Evolutionary conservation across 30 jellyfish, hydroid and myxozoan genomes (phyloP).

Genomic region (Catostylus mosaicus): DNA sequence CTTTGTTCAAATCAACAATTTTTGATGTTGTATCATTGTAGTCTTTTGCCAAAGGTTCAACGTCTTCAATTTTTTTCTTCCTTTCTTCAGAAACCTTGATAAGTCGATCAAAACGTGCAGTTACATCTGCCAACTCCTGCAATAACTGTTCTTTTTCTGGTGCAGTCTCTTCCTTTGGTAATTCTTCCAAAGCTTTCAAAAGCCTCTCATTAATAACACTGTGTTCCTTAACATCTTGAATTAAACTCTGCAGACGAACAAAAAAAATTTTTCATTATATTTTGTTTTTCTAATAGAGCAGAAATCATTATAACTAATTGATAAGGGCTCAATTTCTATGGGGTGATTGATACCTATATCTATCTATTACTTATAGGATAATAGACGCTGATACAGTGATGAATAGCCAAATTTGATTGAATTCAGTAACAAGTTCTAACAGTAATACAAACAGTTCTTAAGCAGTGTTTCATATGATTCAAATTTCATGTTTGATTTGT

Average conservation of each 20-base stretch:
- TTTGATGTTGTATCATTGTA: conserved; percentile 47
- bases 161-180: conserved; percentile 51
- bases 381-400: too few species aligned
- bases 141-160: conserved; percentile 68
- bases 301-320: neutral
- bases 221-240: conserved; percentile 64
- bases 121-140: conserved; percentile 72
- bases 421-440: too few species aligned
- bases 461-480: too few species aligned
- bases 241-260: conserved; percentile 59
- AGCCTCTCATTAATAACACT: conserved; percentile 51
- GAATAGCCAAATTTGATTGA: too few species aligned
- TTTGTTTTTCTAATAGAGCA: neutral
- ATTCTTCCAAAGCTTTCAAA: conserved; percentile 47
- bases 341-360: too few species aligned
- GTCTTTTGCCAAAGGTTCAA: conserved; percentile 76
- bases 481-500: too few species aligned
- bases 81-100: conserved; percentile 55
- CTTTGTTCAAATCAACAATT: conserved; percentile 44
- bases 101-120: conserved; percentile 74
- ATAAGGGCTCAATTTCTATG: too few species aligned
- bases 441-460: too few species aligned
- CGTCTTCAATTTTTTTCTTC: conserved; percentile 44
- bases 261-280: too few species aligned
- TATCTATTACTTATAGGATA: too few species aligned